phyloP scores from a whole-genome alignment of 2,888 invertebrate species.

The Tipula helvola region DNA sequence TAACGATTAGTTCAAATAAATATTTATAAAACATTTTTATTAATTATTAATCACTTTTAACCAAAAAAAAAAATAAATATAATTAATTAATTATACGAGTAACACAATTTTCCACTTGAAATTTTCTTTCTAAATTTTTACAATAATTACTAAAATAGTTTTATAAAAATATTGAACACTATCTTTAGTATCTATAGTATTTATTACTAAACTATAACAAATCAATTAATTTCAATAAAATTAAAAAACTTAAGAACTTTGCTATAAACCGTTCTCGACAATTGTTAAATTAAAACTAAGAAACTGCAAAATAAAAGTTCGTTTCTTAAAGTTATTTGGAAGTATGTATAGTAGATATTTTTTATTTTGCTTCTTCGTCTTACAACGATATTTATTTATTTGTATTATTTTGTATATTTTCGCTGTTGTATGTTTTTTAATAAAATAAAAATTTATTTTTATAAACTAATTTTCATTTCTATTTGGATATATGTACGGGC shows the following conservation, averaged over 20 bases:
- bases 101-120: background rate
- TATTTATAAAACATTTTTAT: background rate
- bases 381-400: background rate
- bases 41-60: background rate
- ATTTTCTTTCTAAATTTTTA: background rate
- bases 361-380: background rate
- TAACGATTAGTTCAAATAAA: background rate
- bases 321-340: background rate
- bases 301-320: background rate
- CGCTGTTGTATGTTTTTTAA: background rate
- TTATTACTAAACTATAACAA: background rate
- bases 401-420: background rate
- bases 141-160: background rate
- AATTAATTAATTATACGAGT: background rate
- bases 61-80: background rate
- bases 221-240: background rate
- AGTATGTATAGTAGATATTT: background rate
- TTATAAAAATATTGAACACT: background rate
- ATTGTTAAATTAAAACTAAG: background rate
- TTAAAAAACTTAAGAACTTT: background rate
- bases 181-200: background rate
- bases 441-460: background rate
- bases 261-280: background rate
- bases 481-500: background rate
- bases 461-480: background rate